Evolutionary conservation across 1,140 invertebrate species (phyloP), one percentile per base, ranked within the genome.

Genomic region (Chironomus striatipennis): DNA sequence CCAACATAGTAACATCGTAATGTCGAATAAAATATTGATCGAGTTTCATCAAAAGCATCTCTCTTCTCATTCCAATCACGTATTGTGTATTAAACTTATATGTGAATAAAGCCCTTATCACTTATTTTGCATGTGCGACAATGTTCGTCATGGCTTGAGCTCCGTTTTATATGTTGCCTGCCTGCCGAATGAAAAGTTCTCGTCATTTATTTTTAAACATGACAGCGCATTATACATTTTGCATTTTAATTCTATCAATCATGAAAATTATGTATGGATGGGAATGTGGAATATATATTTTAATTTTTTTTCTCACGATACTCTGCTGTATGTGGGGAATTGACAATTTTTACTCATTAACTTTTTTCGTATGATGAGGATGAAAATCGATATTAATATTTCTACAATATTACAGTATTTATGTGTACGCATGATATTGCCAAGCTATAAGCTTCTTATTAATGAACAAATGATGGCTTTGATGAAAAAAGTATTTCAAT

Each of bases 181-280:
- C 24, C 24, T 34, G 24, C 24, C 24, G 24, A 34, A 15, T 15
- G n/a, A 57, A 57, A 57, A 57, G 47, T 57, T 57, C n/a, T 57
- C 47, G n/a, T 57, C 47, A n/a, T 57, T 57, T 57, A 57, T 57
- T 12, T n/a, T 57, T n/a, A 15, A 57, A 57, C 47, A 57, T 57
- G 47, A 57, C 47, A 57, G 12, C n/a, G 12, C 12, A n/a, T 15
- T 57, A 57, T 57, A 57, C 47, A 57, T 57, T 57, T 57, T 57
- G 47, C 47, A 57, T 57, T 57, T 57, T 57, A 57, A 57, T 57
- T 57, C n/a, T 57, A 57, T 57, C 47, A 57, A 57, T 57, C 47
- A 57, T 57, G 12, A 57, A 57, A 34, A 57, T 57, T 57, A 57
- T 57, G 12, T 57, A 15, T 47, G 24, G 24, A 34, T 34, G 24